A percentile compares a stretch with the other conserved stretches of the same genome.
These are phyloP conservation scores for Gnathonemus echidnorhynchus DNA, from an alignment of 2,113 vertebrate genomes.

Conservation along the genomic window DNA sequence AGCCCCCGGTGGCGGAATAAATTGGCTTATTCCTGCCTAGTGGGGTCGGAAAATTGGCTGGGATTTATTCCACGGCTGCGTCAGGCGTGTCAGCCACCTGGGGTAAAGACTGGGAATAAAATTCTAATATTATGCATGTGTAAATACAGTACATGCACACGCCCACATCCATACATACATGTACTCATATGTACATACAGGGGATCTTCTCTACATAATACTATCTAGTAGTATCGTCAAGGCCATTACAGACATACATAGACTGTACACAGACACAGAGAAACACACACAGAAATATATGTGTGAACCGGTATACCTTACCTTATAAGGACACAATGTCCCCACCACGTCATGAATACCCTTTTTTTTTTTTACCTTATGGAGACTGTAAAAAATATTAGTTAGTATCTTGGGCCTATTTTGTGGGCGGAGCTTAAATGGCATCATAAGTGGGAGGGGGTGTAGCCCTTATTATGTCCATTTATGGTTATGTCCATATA, in stretches of 20 bases:
- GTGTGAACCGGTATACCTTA: too few relatives aligned
- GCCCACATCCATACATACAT: neutral
- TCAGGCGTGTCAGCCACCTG: neutral
- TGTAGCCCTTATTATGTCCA: too few relatives aligned
- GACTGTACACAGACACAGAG: too few relatives aligned
- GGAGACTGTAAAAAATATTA: too few relatives aligned
- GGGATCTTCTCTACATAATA: neutral
- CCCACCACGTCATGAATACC: too few relatives aligned
- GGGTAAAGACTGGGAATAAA: neutral
- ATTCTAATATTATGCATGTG: neutral
- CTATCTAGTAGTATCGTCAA: neutral
- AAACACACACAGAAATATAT: too few relatives aligned
- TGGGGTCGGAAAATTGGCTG: neutral
- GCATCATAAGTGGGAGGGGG: too few relatives aligned
- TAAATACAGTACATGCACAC: neutral
- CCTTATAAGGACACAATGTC: too few relatives aligned
- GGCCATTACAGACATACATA: neutral
- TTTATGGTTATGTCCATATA: too few relatives aligned
- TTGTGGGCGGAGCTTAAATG: too few relatives aligned
- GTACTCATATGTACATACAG: neutral
- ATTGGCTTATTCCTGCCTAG: slow-evolving; percentile 1
- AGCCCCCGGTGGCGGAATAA: neutral
- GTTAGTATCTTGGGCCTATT: too few relatives aligned
- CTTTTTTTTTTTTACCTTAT: too few relatives aligned
- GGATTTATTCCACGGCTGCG: neutral